These are phyloP conservation scores for Pangasius larnaudii DNA, from an alignment of 2,797 vertebrate genomes.

Conservation along the genomic window DNA sequence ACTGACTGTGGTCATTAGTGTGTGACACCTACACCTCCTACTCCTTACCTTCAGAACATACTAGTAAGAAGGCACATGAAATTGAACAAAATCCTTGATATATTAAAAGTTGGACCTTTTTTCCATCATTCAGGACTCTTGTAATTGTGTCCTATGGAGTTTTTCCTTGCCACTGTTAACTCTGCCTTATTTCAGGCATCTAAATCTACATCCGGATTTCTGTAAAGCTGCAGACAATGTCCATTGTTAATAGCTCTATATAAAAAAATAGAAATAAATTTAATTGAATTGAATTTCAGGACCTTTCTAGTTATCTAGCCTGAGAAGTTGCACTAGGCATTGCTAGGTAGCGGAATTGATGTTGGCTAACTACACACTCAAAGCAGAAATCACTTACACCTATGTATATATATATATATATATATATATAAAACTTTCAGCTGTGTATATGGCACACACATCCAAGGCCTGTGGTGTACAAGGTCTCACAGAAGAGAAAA, in stretches of 20 bases:
- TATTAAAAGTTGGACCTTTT: not conserved
- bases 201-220: not conserved
- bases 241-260: not conserved
- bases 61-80: not conserved
- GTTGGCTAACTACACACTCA: not conserved
- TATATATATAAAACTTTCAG: not conserved
- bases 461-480: not conserved
- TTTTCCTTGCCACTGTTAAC: not conserved
- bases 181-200: not conserved
- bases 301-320: not conserved
- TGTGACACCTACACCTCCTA: not conserved
- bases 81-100: not conserved
- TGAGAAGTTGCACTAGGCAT: not conserved
- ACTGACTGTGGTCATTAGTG: not conserved
- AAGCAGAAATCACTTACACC: not conserved
- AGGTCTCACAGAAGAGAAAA: not conserved
- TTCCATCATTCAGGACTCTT: not conserved
- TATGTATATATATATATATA: no score
- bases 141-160: no score
- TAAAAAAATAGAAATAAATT: not conserved
- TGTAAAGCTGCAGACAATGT: not conserved
- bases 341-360: not conserved
- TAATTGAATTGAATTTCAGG: not conserved
- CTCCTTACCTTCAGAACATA: not conserved
- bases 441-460: not conserved